Conservation (phyloP, 2,113 vertebrate species). For the Taxidea taxus region DNA sequence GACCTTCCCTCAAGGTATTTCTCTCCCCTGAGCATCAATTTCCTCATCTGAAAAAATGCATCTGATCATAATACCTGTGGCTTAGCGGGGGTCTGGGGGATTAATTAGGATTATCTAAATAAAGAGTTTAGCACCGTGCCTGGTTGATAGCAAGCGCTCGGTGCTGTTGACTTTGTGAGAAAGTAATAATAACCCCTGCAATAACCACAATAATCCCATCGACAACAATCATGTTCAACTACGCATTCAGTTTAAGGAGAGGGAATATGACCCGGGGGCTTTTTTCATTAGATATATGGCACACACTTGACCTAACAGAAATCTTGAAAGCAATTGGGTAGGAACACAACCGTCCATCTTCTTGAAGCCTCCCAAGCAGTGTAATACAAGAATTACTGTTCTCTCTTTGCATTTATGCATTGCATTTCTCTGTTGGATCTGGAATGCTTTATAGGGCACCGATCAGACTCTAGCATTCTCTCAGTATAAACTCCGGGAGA, state of each 20-base stretch:
- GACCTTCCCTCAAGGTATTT: not conserved
- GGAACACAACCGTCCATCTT: not conserved
- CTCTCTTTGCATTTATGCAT: constrained; percentile 30
- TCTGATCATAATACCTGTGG: not conserved
- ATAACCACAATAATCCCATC: not conserved
- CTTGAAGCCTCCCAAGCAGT: not conserved
- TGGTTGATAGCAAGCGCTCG: accelerated
- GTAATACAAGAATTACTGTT: not conserved
- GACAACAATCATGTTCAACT: not conserved
- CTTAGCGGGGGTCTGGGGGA: not conserved
- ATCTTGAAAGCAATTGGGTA: constrained; percentile 11
- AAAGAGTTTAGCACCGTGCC: not conserved
- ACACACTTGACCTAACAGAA: not conserved
- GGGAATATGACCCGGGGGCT: not conserved
- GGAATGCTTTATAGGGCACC: not conserved
- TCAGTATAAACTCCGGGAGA: not conserved
- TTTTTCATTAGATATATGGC: not conserved
- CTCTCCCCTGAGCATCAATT: not conserved
- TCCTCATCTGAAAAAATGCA: not conserved
- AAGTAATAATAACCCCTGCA: not conserved
- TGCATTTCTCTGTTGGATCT: constrained; percentile 1
- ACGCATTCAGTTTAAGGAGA: not conserved
- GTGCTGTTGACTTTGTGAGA: not conserved
- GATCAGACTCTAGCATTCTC: not conserved
- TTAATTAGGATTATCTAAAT: not conserved